Base-by-base conservation (phyloP, 2,113 vertebrate genomes). In the Phainopepla nitens region DNA sequence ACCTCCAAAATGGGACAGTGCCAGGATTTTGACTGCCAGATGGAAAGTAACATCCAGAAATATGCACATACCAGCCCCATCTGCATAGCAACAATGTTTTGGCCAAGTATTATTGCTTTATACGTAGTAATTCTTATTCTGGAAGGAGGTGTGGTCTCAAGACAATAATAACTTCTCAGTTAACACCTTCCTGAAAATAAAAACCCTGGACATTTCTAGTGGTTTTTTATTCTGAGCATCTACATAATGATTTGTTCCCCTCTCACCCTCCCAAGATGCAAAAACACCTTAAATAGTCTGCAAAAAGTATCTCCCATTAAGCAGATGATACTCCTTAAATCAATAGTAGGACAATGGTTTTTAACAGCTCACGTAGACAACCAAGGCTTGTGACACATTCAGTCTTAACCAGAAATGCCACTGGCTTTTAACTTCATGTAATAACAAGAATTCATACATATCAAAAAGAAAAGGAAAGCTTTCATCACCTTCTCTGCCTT, bases 231-330 rank as follows among this genome's bases (percentile, higher is more conserved):
- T 60, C 62, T 47, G 13, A 78, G 17, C 5, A 70, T 31, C 13
- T 58, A 49, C 25, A 50, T 10, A 68, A 39, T 18, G 2, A 83
- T 5, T 31, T 42, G 13, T 8, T 53, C 25, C 54, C 47, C 28
- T 45, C 41, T 29, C 53, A 36, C 7, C 1, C 13, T 3, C 3
- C 0, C 9, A 82, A 54, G 12, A 65, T 1, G 5, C 12, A 54
- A 89, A 83, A 88, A 88, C 47, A 15, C 3, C 27, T 36, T 66
- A 42, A 76, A 80, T 2, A 2, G 15, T 14, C 58, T 35, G 20
- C 41, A 76, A 42, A 76, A 81, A 39, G 9, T 5, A 64, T 47
- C 28, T 57, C 36, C 25, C 6, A 57, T 78, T 36, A 84, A 66
- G 44, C 20, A 93, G 25, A 76, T 23, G 9, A 7, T 57, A 75